Evolutionary conservation across 2,797 vertebrate genomes (phyloP).

Genomic region (Fistularia tabacaria): DNA sequence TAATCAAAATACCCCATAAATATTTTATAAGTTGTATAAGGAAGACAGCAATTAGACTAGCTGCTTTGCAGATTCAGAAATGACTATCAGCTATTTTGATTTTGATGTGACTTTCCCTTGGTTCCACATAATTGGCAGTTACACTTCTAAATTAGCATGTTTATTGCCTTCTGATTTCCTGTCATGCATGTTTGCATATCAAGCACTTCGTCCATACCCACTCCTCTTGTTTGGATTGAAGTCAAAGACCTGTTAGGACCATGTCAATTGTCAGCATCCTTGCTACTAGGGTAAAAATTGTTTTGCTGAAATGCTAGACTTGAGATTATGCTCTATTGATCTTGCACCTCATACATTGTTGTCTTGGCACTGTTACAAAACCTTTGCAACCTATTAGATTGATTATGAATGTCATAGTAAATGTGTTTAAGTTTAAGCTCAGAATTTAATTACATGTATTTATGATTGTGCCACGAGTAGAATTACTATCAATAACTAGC

Average conservation of each 20-base stretch:
- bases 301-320: conserved; percentile 38
- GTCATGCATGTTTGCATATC: conserved; percentile 74
- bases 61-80: conserved; percentile 28
- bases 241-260: conserved; percentile 49
- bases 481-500: too few species aligned
- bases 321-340: conserved; percentile 47
- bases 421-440: too few species aligned
- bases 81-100: conserved; percentile 29
- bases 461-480: too few species aligned
- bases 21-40: conserved; percentile 65
- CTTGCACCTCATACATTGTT: conserved; percentile 4
- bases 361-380: conserved; percentile 39
- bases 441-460: too few species aligned
- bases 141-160: conserved; percentile 76
- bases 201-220: conserved; percentile 49
- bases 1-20: conserved; percentile 68
- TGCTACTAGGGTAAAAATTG: conserved; percentile 35
- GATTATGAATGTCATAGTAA: too few species aligned
- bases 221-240: conserved; percentile 60
- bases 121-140: conserved; percentile 68
- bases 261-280: conserved; percentile 51
- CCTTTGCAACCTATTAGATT: conserved; percentile 16
- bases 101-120: conserved; percentile 42
- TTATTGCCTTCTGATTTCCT: conserved; percentile 74
- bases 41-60: conserved; percentile 47